Evolutionary conservation across 2,797 vertebrate genomes (phyloP), one percentile per base, ranked within the genome.

Genomic region (Tamandua tetradactyla): DNA sequence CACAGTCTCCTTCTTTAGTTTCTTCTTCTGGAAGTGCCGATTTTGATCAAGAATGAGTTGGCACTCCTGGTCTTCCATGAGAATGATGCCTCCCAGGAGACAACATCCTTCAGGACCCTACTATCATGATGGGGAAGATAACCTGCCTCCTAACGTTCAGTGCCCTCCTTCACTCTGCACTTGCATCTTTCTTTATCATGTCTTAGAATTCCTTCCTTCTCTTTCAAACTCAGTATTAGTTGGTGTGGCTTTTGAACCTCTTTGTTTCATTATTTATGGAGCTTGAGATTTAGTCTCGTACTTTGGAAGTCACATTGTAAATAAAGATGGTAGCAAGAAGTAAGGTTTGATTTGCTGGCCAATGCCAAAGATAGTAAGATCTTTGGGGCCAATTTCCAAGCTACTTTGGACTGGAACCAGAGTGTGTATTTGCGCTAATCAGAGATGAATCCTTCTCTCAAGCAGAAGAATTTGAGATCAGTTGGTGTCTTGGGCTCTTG

Each of bases 351-450:
- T 95, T 91, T 91, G 15, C 71, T 84, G 64, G 10, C 35, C 66
- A 15, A 23, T 4, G 42, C 35, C 79, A 96, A 88, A 95, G 40
- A 66, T 72, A 62, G 32, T 69, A 80, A 89, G 69, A 89, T 68
- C n/a, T 75, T 76, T 44, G 7, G 89, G 74, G 85, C 25, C 18
- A 72, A 17, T 92, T 85, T 88, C 87, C 57, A 86, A 75, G 12
- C 37, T 71, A 61, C 20, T 49, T 86, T 32, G 35, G 35, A 20
- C 42, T 66, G 37, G 15, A 83, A 52, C 88, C 37, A 35, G 66
- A 93, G 78, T 74, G 40, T 5, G 35, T 15, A 47, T 72, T 94
- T 72, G 71, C 86, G 62, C 44, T 69, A 86, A 90, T 68, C 40
- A 25, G 27, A 86, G 42, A 75, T 72, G 83, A 59, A 52, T 2